Evolutionary conservation across 2,113 vertebrate genomes (phyloP), one percentile per base, ranked within the genome.

Genomic region (Trematomus loennbergii): DNA sequence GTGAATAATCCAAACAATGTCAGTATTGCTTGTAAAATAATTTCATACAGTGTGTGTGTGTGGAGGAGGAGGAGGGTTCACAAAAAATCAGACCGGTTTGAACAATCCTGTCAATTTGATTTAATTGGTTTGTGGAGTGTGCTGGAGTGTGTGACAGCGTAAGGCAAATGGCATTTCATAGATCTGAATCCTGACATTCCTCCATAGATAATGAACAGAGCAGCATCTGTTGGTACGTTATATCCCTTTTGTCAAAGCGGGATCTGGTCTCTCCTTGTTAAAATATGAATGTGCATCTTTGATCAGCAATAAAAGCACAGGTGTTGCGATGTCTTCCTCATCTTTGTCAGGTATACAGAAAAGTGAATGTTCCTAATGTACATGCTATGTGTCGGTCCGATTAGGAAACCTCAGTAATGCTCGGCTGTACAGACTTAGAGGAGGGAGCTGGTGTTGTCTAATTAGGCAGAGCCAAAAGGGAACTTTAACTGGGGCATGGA

Each of bases 121-220:
- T 90, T 91, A 95, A 95, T 94, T 95, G 93, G 92, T 89, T 82
- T 87, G 88, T 72, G 60, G 67, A 62, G 72, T 71, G 71, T 82
- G 80, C 75, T 57, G 79, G 72, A 87, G 79, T 71, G 59, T 81
- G 79, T 94, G 94, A 93, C 88, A 90, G 89, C 63, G 61, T 88
- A 91, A 78, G 20, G 82, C 81, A 78, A 83, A 86, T 65, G 71
- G 77, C 66, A 61, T 85, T 91, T 89, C 61, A 72, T 80, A 90
- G 84, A 92, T 91, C 83, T 86, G 80, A 79, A 81, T 88, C 71
- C 73, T 89, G 92, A 92, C 92, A 92, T 90, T 88, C 87, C 58
- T 66, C 82, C 84, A 54, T 64, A 84, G 88, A 92, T 93, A 92
- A 91, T 78, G 83, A 91, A 91, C 73, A 54, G 79, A 90, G 71